Evolutionary conservation across 2,113 vertebrate species (phyloP), one percentile per base, ranked within the genome.

Genomic region (Choloepus hoffmanni): DNA sequence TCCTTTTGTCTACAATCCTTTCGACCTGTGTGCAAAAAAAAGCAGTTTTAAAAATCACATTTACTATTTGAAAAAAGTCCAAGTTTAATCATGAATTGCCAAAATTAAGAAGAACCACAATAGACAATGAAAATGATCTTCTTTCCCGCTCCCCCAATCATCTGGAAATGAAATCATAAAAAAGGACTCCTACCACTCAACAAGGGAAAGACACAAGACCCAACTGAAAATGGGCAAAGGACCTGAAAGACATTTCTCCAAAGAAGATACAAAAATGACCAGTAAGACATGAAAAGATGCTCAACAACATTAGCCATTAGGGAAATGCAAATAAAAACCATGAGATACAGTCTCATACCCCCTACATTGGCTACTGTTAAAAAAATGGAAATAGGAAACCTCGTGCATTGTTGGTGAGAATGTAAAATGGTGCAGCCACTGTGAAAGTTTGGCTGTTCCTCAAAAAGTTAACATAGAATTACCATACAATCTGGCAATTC

Each of bases 1-100:
- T 99, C 96, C 99, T 98, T 96, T 99, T 99, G 96, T 99, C 99
- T 97, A 99, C 98, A 70, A 99, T 99, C 90, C 98, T 98, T 98
- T 99, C 99, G 97, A 99, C 99, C 99, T 99, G 98, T 94, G 95
- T 15, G 8, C 1, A 72, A 50, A 93, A 70, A 58, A 94, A 62
- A 43, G 4, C 43, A 97, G 48, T 68, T 48, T 78, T 63, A 87
- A 50, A 82, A 60, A 79, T 70, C 14, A 83, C 36, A 50, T 53
- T 84, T 14, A 15, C 24, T 68, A 72, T 84, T 60, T 26, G 48
- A 48, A 68, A 40, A 94, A 82, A 45, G 45, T 9, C 16, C 18
- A 23, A 77, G 36, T 14, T 21, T 62, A 65, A 58, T 55, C 72
- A 93, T 14, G 33, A 78, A 89, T 50, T 28, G 67, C 72, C 48